Percentiles rank a stretch among this genome's conserved stretches.
These are phyloP conservation scores for Hymenopus coronatus DNA, from an alignment of 2,888 invertebrate genomes.

Conservation along the genomic window DNA sequence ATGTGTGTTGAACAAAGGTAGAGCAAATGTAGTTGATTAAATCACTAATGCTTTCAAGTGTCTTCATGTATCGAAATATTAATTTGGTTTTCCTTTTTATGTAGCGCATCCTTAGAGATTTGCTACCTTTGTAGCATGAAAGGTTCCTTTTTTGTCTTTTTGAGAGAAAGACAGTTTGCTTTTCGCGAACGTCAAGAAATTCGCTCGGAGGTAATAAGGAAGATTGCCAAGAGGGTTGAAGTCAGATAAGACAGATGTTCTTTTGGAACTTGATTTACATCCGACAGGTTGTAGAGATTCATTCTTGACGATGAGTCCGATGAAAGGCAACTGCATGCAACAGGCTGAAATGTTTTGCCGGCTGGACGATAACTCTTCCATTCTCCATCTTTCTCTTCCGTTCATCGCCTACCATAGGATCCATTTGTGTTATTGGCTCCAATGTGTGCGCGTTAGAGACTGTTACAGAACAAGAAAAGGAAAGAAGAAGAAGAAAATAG, in stretches of 20 bases:
- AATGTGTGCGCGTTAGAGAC: neutral
- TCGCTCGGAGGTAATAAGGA: neutral
- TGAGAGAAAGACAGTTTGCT: neutral
- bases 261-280: neutral
- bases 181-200: neutral
- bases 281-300: neutral
- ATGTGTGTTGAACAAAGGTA: too few relatives aligned
- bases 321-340: neutral
- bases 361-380: neutral
- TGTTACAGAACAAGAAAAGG: neutral
- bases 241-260: neutral
- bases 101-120: too few relatives aligned
- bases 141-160: neutral
- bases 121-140: too few relatives aligned
- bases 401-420: neutral
- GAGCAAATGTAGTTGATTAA: too few relatives aligned
- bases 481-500: neutral
- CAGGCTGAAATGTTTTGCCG: neutral
- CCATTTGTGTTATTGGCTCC: neutral
- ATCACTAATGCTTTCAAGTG: too few relatives aligned
- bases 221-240: neutral
- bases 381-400: neutral
- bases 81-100: too few relatives aligned
- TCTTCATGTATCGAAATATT: too few relatives aligned
- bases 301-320: neutral